phyloP scores from a whole-genome alignment of 1,140 invertebrate genomes.

The Aphelinus atriplicis region DNA sequence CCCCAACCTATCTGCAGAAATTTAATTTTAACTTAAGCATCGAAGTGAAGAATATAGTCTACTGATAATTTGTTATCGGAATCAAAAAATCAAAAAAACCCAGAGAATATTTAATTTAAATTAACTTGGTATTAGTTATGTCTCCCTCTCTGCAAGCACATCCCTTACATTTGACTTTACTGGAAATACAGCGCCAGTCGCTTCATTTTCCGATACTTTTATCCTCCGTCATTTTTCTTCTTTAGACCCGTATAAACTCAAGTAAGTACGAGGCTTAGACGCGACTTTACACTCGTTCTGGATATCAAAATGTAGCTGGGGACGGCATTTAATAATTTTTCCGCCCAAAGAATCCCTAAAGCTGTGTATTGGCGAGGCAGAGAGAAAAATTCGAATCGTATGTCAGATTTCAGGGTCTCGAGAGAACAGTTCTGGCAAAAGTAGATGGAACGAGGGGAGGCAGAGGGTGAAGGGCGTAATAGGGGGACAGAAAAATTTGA shows the following conservation, averaged over 20 bases:
- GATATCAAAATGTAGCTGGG: conserved; percentile 15
- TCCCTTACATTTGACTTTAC: conserved; percentile 11
- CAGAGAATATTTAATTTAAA: too few relatives aligned
- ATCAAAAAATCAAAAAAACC: too few relatives aligned
- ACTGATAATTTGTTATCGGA: too few relatives aligned
- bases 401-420: background rate
- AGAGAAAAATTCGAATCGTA: background rate
- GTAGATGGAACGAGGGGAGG: conserved; percentile 11
- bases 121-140: too few relatives aligned
- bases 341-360: background rate
- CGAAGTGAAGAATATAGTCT: too few relatives aligned
- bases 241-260: conserved; percentile 13
- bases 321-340: conserved; percentile 38
- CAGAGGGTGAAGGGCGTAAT: background rate
- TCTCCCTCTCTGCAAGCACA: conserved; percentile 1
- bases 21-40: too few relatives aligned
- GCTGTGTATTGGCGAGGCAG: background rate
- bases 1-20: too few relatives aligned
- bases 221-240: conserved; percentile 4
- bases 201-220: too few relatives aligned
- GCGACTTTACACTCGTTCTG: conserved; percentile 8
- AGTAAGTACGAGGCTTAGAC: background rate
- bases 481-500: too few relatives aligned
- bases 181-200: background rate
- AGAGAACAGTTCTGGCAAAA: background rate